Evolutionary conservation across 2,113 vertebrate species (phyloP).

Genomic region (Peromyscus maniculatus): DNA sequence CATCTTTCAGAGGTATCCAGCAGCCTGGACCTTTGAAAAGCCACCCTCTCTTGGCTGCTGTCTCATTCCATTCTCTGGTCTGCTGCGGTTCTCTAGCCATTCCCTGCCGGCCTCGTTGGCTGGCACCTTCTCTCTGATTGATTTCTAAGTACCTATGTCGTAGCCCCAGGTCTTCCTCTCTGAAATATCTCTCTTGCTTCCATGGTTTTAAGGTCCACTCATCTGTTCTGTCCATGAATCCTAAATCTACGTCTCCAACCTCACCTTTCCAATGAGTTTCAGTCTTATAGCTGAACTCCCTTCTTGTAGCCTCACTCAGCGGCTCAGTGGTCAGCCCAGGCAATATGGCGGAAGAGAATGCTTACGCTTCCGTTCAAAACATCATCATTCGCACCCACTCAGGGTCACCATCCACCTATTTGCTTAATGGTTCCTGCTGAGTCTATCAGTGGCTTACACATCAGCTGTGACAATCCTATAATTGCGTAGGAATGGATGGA

Average conservation of each 20-base stretch:
- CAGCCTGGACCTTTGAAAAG: neutral
- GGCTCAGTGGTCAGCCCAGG: neutral
- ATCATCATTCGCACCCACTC: no score
- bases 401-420: neutral
- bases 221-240: neutral
- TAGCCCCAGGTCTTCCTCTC: neutral
- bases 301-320: neutral
- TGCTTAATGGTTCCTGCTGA: neutral
- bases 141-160: neutral
- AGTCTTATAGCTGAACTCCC: neutral
- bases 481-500: neutral
- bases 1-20: neutral
- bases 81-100: neutral
- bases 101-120: neutral
- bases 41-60: neutral
- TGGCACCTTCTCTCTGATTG: neutral
- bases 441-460: neutral
- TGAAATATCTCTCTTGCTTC: neutral
- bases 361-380: neutral
- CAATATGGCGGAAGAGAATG: neutral
- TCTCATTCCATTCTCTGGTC: neutral
- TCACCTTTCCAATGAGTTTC: neutral
- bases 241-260: neutral
- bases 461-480: neutral
- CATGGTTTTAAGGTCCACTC: neutral